A percentile compares a stretch with the other conserved stretches of the same genome.
phyloP scores from a whole-genome alignment of 2,797 vertebrate species.

The Hypotaenidia philippensis region DNA sequence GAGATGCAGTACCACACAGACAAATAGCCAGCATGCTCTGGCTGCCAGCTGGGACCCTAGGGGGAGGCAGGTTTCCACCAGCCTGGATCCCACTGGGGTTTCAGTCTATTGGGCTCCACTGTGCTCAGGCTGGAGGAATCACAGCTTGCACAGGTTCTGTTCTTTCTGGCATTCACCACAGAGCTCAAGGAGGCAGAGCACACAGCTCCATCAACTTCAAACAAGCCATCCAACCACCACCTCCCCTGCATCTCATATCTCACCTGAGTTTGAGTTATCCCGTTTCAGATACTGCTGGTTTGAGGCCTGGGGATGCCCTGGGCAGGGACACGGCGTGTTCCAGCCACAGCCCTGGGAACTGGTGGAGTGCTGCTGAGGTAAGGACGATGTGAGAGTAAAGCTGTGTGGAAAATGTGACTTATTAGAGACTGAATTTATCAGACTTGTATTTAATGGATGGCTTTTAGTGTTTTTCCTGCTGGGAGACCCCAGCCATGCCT shows the following conservation, averaged over 20 bases:
- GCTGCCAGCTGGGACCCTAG: not conserved
- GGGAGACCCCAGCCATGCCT: not conserved
- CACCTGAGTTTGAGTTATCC: not conserved
- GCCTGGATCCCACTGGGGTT: not conserved
- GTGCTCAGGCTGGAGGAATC: not conserved
- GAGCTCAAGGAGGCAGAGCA: not conserved
- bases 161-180: not conserved
- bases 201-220: not conserved
- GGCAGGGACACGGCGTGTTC: not conserved
- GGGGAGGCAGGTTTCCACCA: not conserved
- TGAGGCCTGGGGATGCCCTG: not conserved
- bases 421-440: not conserved
- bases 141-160: not conserved
- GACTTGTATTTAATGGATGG: not conserved
- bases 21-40: not conserved
- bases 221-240: not conserved
- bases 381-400: not conserved
- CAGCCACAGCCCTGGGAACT: not conserved
- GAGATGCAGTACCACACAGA: not conserved
- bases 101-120: not conserved
- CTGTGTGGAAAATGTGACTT: not conserved
- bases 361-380: too few species aligned
- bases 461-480: not conserved
- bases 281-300: not conserved
- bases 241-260: slow-evolving; percentile 2